phyloP scores from a whole-genome alignment of 30 jellyfish, hydroid and myxozoan genomes.

The Cassiopea xamachana region DNA sequence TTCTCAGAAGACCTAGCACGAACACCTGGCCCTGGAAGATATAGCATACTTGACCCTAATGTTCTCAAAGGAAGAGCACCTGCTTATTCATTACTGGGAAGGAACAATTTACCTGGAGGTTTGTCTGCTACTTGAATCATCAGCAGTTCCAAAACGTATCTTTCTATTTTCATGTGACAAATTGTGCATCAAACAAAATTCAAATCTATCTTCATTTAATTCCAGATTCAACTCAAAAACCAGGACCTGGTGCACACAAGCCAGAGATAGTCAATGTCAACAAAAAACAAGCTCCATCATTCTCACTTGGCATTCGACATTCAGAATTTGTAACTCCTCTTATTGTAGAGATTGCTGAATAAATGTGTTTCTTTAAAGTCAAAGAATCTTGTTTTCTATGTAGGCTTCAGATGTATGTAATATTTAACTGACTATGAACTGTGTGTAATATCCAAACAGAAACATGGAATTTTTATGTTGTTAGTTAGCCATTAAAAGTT shows the following conservation, averaged over 20 bases:
- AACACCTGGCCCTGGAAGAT: conserved; percentile 99
- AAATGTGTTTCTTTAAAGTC: conserved; percentile 4
- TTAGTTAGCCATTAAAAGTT: neutral
- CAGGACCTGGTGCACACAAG: conserved; percentile 99
- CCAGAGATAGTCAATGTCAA: conserved; percentile 91
- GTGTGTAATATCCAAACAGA: neutral
- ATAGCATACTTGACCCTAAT: conserved; percentile 88
- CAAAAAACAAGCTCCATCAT: conserved; percentile 96
- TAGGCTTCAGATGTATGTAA: neutral
- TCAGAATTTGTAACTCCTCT: conserved; percentile 98
- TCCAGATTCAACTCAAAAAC: conserved; percentile 95
- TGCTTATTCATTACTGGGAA: conserved; percentile 91
- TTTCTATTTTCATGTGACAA: too few species aligned
- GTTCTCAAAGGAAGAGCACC: conserved; percentile 83
- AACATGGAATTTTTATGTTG: neutral
- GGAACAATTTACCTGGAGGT: conserved; percentile 99
- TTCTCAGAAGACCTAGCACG: conserved; percentile 98
- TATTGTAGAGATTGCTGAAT: conserved; percentile 91
- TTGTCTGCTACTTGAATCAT: conserved; percentile 1
- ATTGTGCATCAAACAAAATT: neutral
- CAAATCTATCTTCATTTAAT: neutral
- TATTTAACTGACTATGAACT: conserved; percentile 5
- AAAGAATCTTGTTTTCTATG: neutral
- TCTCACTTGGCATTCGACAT: conserved; percentile 98
- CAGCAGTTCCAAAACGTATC: too few species aligned